Evolutionary conservation across 2,113 vertebrate species (phyloP).

Genomic region (Catharus fuscescens): DNA sequence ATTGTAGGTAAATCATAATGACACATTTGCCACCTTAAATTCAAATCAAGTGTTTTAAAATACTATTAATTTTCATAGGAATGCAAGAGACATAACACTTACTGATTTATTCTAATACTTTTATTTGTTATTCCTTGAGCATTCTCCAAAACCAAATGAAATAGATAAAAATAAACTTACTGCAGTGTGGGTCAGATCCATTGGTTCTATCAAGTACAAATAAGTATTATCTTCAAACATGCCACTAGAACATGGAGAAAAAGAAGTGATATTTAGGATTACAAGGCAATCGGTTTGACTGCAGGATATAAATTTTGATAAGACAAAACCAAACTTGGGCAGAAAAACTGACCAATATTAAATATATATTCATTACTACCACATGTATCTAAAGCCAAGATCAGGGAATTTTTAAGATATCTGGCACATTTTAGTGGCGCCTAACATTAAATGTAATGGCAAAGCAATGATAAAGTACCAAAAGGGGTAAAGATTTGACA

Average conservation of each 20-base stretch:
- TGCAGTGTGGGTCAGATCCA: constrained; percentile 82
- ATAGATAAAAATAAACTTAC: constrained; percentile 80
- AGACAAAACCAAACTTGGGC: background rate
- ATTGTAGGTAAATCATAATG: background rate
- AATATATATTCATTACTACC: background rate
- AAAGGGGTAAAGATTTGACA: background rate
- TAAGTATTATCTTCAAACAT: constrained; percentile 92
- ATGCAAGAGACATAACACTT: background rate
- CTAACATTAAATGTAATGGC: background rate
- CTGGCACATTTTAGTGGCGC: background rate
- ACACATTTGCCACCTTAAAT: background rate
- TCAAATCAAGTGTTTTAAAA: background rate
- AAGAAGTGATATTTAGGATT: background rate
- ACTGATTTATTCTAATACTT: background rate
- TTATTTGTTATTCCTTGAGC: background rate
- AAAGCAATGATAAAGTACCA: background rate
- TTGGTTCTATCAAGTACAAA: constrained; percentile 89
- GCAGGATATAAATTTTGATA: background rate
- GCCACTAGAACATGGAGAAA: constrained; percentile 78
- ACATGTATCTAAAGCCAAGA: background rate
- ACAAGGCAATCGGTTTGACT: background rate
- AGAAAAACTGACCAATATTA: background rate
- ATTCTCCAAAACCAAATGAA: background rate
- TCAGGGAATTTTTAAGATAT: background rate
- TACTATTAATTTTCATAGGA: background rate